A percentile compares a stretch with the other conserved stretches of the same genome.
Evolutionary conservation across 2,888 invertebrate genomes (phyloP).

Genomic region (Chalcosyrphus nemorum): DNA sequence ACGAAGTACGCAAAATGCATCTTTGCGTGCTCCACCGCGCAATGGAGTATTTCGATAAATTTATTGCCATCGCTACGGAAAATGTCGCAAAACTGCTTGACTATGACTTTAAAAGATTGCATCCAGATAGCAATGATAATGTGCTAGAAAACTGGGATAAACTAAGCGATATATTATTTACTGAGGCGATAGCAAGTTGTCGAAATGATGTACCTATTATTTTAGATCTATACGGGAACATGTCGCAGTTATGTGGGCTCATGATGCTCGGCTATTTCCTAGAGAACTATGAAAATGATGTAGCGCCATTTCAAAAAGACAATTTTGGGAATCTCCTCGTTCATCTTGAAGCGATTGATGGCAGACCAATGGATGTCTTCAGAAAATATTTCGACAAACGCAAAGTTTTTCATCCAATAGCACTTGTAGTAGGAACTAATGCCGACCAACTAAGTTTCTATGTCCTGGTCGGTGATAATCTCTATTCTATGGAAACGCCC

Average conservation of each 20-base stretch:
- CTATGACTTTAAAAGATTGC: constrained; percentile 27
- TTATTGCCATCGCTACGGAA: not conserved
- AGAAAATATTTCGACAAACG: not conserved
- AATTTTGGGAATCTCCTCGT: constrained; percentile 14
- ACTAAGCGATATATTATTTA: constrained; percentile 25
- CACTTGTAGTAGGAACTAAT: constrained; percentile 6
- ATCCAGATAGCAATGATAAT: not conserved
- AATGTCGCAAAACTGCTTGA: not conserved
- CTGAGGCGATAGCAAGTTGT: constrained; percentile 5
- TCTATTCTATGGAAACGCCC: not conserved
- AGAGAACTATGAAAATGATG: constrained; percentile 8
- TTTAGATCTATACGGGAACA: constrained; percentile 23
- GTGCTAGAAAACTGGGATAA: constrained; percentile 15
- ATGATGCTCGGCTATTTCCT: constrained; percentile 41
- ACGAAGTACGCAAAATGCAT: constrained; percentile 5
- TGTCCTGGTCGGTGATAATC: not conserved
- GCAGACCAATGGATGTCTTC: not conserved
- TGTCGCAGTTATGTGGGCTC: not conserved
- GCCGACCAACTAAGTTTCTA: not conserved
- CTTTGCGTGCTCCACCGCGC: not conserved
- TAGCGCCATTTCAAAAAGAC: constrained; percentile 5
- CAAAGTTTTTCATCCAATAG: not conserved
- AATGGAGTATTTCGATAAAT: not conserved
- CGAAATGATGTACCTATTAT: constrained; percentile 31
- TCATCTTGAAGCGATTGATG: constrained; percentile 7